Evolutionary conservation across 2,888 invertebrate species (phyloP).

Genomic region (Allacma fusca): DNA sequence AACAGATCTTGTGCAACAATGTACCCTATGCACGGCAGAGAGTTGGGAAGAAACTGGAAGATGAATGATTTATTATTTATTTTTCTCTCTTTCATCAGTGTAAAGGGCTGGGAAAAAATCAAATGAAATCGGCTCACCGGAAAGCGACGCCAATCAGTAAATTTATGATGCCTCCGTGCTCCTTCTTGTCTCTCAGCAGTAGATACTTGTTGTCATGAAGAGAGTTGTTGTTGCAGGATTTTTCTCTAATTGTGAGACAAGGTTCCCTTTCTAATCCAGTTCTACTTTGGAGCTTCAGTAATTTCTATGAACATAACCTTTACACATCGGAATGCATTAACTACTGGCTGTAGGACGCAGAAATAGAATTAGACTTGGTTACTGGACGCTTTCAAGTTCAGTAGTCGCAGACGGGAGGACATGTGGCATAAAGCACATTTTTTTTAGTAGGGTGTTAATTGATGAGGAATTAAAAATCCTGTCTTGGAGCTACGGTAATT

Average conservation of each 20-base stretch:
- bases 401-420: too few relatives aligned
- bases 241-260: not conserved
- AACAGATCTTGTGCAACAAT: not conserved
- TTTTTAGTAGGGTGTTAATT: too few relatives aligned
- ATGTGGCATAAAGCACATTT: too few relatives aligned
- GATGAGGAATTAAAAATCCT: too few relatives aligned
- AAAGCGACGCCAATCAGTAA: constrained; percentile 5
- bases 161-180: constrained; percentile 4
- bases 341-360: too few relatives aligned
- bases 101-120: not conserved
- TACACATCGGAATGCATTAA: too few relatives aligned
- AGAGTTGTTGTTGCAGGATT: not conserved
- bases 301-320: too few relatives aligned
- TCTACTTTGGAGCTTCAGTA: too few relatives aligned
- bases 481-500: too few relatives aligned
- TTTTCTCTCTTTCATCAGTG: constrained; percentile 5
- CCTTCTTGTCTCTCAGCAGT: not conserved
- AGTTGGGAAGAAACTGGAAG: not conserved
- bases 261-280: too few relatives aligned
- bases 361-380: too few relatives aligned
- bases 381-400: too few relatives aligned
- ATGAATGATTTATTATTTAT: constrained; percentile 7
- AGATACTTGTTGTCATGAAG: not conserved
- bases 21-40: not conserved
- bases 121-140: constrained; percentile 9